Evolutionary conservation across 2,113 vertebrate genomes (phyloP).

Genomic region (Edolisoma coerulescens): DNA sequence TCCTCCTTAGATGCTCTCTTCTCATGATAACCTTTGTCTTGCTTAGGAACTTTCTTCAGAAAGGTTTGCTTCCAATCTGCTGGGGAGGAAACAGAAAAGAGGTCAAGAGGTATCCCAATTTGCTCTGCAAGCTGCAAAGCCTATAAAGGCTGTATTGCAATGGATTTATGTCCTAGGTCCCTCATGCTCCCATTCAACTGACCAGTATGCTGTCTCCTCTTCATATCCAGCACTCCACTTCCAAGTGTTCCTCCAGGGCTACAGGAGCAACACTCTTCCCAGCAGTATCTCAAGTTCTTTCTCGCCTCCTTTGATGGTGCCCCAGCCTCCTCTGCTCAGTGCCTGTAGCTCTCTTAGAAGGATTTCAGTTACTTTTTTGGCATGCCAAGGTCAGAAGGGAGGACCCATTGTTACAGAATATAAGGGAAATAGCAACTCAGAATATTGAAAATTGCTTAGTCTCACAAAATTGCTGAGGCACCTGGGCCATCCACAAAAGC

Average conservation of each 20-base stretch:
- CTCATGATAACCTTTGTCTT: background rate
- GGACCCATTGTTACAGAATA: background rate
- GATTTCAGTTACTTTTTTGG: background rate
- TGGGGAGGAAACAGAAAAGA: background rate
- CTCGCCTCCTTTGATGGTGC: background rate
- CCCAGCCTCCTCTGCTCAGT: background rate
- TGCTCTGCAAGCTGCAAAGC: background rate
- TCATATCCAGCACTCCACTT: background rate
- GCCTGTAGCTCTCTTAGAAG: background rate
- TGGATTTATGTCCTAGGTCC: background rate
- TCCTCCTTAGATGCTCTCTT: background rate
- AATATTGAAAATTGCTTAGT: background rate
- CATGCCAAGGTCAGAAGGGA: background rate
- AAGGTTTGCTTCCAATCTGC: background rate
- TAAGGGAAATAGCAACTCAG: background rate
- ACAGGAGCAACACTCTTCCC: background rate
- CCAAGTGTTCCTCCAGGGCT: background rate
- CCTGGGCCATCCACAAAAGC: background rate
- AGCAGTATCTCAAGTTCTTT: background rate
- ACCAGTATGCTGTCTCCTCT: background rate
- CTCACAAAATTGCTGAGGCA: background rate
- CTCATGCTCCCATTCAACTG: background rate
- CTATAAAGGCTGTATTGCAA: background rate
- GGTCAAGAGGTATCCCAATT: background rate
- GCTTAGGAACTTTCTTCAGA: background rate